These are phyloP conservation scores for Lepidocyrtinus sp. DNA, from an alignment of 2,888 invertebrate genomes.

Conservation along the genomic window DNA sequence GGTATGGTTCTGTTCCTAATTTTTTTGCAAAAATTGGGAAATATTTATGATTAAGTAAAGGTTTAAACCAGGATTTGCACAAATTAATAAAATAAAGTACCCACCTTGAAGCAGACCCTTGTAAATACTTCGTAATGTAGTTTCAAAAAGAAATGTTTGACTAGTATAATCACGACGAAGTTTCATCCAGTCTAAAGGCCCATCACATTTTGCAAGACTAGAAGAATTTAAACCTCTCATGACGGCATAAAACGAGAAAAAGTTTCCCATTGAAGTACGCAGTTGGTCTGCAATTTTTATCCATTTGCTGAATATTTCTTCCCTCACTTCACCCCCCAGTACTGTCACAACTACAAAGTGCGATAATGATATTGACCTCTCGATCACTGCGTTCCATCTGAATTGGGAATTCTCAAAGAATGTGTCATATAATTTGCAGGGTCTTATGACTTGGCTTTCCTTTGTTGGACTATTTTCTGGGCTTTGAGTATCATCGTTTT, in stretches of 20 bases:
- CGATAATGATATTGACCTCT: conserved; percentile 63
- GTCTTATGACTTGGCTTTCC: neutral
- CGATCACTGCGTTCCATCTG: conserved; percentile 66
- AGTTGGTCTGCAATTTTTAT: conserved; percentile 64
- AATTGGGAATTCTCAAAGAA: conserved; percentile 61
- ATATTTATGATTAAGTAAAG: too few relatives aligned
- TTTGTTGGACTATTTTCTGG: neutral
- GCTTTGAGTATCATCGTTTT: conserved; percentile 14
- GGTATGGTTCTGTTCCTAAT: conserved; percentile 66
- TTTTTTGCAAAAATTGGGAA: too few relatives aligned
- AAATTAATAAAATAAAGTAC: too few relatives aligned
- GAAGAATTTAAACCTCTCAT: conserved; percentile 66
- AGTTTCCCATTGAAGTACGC: conserved; percentile 66
- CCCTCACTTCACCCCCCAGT: conserved; percentile 52
- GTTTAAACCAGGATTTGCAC: too few relatives aligned
- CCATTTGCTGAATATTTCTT: conserved; percentile 67
- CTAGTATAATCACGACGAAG: conserved; percentile 64
- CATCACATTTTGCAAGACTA: conserved; percentile 60
- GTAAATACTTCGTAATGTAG: conserved; percentile 62
- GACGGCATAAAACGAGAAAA: conserved; percentile 67
- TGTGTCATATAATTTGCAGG: conserved; percentile 50
- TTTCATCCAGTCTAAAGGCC: conserved; percentile 67
- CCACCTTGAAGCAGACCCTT: conserved; percentile 65
- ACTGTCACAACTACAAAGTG: conserved; percentile 67
- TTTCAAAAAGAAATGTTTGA: conserved; percentile 67